Conservation (phyloP, 2,888 invertebrate genomes). For the Leistus spinibarbis region DNA sequence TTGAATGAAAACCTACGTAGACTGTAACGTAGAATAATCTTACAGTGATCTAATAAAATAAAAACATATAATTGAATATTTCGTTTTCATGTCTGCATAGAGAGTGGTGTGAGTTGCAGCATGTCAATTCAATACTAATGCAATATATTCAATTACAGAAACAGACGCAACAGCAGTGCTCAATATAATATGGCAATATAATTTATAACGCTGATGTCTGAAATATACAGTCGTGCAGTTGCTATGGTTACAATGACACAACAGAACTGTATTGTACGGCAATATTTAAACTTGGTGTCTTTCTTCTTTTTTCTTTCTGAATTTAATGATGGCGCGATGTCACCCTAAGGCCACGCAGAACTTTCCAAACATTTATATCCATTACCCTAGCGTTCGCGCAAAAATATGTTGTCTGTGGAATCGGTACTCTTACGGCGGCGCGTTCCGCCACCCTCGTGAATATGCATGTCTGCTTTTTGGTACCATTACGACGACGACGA, state of each 20-base stretch:
- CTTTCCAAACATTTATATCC: constrained; percentile 20
- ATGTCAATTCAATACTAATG: too few relatives aligned
- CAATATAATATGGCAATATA: neutral
- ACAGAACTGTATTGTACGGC: constrained; percentile 26
- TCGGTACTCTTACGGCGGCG: neutral
- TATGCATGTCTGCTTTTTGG: neutral
- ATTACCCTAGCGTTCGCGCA: neutral
- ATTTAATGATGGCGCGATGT: constrained; percentile 37
- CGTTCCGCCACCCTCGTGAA: neutral
- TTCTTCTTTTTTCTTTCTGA: constrained; percentile 21
- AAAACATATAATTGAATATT: too few relatives aligned
- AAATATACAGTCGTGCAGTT: constrained; percentile 1
- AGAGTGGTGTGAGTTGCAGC: too few relatives aligned
- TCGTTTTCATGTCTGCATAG: too few relatives aligned
- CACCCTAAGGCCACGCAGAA: constrained; percentile 14
- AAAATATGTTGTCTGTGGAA: neutral
- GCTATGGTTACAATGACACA: constrained; percentile 7
- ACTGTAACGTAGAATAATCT: too few relatives aligned
- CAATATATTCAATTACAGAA: constrained; percentile 1
- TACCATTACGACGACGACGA: too few relatives aligned
- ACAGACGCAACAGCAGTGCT: neutral
- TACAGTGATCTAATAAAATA: too few relatives aligned
- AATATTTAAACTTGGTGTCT: constrained; percentile 31
- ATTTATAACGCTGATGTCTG: neutral
- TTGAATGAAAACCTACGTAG: too few relatives aligned